These are phyloP conservation scores for Magallana ariakensis DNA, from an alignment of 1,140 invertebrate species.

Conservation along the genomic window DNA sequence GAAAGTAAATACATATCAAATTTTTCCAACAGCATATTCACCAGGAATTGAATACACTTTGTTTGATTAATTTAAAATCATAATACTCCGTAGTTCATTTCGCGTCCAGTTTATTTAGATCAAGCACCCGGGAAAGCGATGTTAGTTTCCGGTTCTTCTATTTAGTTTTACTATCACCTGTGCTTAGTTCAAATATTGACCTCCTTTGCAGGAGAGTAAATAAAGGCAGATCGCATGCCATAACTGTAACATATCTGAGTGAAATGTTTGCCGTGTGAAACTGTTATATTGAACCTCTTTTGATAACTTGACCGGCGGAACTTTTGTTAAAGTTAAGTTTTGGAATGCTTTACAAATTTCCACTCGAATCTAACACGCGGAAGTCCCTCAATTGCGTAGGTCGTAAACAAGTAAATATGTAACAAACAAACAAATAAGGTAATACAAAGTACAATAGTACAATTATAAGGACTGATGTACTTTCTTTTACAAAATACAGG, in stretches of 20 bases:
- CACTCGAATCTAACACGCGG: neutral
- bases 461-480: no score
- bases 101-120: neutral
- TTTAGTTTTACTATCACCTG: constrained; percentile 1
- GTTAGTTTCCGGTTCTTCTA: neutral
- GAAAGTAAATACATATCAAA: constrained; percentile 12
- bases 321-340: neutral
- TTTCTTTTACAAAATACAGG: no score
- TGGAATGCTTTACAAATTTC: neutral
- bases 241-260: neutral
- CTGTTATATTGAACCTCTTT: neutral
- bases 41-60: neutral
- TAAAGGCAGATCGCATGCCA: neutral
- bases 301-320: no score
- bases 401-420: neutral
- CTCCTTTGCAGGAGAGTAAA: neutral
- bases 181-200: neutral
- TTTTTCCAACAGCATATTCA: constrained; percentile 2
- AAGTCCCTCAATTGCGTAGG: neutral
- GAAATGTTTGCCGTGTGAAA: constrained; percentile 3
- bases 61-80: neutral
- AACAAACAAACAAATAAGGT: no score
- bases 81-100: constrained; percentile 17
- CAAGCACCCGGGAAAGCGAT: neutral
- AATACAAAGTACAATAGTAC: no score